These are phyloP conservation scores for Archivesica marissinica DNA, from an alignment of 1,140 invertebrate species.

Conservation along the genomic window DNA sequence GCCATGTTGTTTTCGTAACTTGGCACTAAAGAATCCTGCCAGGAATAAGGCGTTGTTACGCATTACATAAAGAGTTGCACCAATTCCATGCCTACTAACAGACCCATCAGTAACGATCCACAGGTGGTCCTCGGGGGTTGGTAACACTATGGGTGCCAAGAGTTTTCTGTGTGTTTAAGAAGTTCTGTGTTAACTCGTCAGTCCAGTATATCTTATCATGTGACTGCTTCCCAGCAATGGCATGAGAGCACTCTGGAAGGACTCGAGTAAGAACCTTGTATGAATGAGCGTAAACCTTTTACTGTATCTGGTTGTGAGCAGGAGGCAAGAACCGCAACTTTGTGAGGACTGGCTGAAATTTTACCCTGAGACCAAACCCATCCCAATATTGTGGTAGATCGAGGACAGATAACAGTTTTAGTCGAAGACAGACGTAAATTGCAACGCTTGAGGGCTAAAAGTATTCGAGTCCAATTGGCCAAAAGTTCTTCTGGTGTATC, in stretches of 20 bases:
- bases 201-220: conserved; percentile 56
- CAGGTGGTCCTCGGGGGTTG: conserved; percentile 44
- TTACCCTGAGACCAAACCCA: conserved; percentile 52
- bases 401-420: conserved; percentile 11
- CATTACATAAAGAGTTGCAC: conserved; percentile 46
- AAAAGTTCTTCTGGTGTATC: conserved; percentile 35
- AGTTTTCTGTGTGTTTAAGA: conserved; percentile 17
- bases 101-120: conserved; percentile 67
- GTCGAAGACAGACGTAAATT: conserved; percentile 19
- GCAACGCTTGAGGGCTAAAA: conserved; percentile 17
- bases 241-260: not conserved
- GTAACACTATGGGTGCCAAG: not conserved
- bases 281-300: conserved; percentile 47
- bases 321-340: conserved; percentile 19
- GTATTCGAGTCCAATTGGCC: conserved; percentile 20
- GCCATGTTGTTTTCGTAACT: conserved; percentile 39
- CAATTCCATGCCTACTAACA: not conserved
- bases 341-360: conserved; percentile 40
- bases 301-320: conserved; percentile 48
- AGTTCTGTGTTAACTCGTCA: conserved; percentile 5
- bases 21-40: conserved; percentile 64
- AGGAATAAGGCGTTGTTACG: conserved; percentile 18
- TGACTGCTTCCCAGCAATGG: conserved; percentile 34
- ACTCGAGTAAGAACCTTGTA: conserved; percentile 57
- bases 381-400: conserved; percentile 50